phyloP scores from a whole-genome alignment of 2,888 invertebrate genomes.

The Diachrysia chrysitis region DNA sequence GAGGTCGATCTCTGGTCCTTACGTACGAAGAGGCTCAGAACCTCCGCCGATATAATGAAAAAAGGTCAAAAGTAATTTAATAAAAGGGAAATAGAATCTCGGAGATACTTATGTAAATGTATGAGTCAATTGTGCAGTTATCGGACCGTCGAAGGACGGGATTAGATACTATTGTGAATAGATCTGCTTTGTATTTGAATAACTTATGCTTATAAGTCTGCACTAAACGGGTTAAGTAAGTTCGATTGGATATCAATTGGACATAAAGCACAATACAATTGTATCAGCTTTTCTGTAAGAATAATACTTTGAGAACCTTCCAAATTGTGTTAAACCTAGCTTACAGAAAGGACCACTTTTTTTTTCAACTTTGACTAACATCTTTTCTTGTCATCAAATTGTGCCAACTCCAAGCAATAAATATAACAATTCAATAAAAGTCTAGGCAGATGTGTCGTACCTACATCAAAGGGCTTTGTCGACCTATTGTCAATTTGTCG shows the following conservation, averaged over 20 bases:
- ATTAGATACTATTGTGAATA: slow-evolving; percentile 24
- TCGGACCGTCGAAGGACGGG: slow-evolving; percentile 9
- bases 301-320: neutral
- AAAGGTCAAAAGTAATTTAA: slow-evolving; percentile 52
- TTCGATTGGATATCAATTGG: neutral
- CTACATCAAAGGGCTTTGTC: neutral
- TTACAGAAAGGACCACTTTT: slow-evolving; percentile 23
- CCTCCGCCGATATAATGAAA: slow-evolving; percentile 35
- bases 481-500: neutral
- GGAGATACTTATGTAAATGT: slow-evolving; percentile 40
- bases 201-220: neutral
- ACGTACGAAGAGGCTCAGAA: slow-evolving; percentile 6
- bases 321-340: neutral
- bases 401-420: neutral
- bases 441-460: neutral
- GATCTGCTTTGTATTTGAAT: slow-evolving; percentile 6
- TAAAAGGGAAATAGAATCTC: slow-evolving; percentile 39
- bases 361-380: neutral
- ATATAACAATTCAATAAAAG: neutral
- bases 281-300: neutral
- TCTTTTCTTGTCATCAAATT: slow-evolving; percentile 2
- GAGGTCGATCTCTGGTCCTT: slow-evolving; percentile 16
- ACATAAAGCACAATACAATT: neutral
- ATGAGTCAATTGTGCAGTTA: slow-evolving; percentile 32
- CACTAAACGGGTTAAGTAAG: slow-evolving; percentile 1